Conservation (phyloP, 2,888 invertebrate species). For the Drosophila silvestris region DNA sequence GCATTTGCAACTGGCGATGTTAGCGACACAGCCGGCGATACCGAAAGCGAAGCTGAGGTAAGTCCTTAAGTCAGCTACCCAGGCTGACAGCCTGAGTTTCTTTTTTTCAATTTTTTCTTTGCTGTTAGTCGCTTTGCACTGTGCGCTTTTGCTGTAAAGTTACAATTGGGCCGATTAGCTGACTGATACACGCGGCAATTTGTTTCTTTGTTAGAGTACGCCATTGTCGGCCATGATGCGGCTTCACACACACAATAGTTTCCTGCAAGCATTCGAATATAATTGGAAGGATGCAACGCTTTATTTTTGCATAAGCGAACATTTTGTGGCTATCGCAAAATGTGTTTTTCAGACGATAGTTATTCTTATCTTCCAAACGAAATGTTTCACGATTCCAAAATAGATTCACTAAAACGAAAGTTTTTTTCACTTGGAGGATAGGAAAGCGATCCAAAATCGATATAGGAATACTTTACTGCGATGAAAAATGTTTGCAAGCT, state of each 20-base stretch:
- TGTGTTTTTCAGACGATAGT: not conserved
- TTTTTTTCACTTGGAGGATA: not conserved
- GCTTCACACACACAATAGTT: slow-evolving; percentile 39
- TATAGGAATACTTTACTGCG: not conserved
- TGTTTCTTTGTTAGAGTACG: slow-evolving; percentile 80
- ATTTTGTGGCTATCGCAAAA: not conserved
- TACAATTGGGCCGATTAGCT: slow-evolving; percentile 9
- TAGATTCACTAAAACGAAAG: not conserved
- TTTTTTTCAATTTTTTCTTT: slow-evolving; percentile 19
- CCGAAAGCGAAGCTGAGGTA: slow-evolving; percentile 62
- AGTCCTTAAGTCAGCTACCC: slow-evolving; percentile 29
- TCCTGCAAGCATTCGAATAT: not conserved
- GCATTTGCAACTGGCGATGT: slow-evolving; percentile 34
- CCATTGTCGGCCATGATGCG: slow-evolving; percentile 84
- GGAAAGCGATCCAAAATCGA: not conserved
- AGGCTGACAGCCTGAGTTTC: not conserved
- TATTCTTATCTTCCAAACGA: not conserved
- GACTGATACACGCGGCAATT: slow-evolving; percentile 16
- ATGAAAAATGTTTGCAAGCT: not conserved
- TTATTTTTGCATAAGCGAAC: not conserved
- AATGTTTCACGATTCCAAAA: not conserved
- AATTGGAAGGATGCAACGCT: not conserved
- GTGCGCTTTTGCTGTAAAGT: slow-evolving; percentile 68
- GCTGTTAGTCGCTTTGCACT: slow-evolving; percentile 52
- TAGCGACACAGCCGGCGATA: slow-evolving; percentile 37